phyloP scores from a whole-genome alignment of 2,888 invertebrate species.

The Hemaris fuciformis region DNA sequence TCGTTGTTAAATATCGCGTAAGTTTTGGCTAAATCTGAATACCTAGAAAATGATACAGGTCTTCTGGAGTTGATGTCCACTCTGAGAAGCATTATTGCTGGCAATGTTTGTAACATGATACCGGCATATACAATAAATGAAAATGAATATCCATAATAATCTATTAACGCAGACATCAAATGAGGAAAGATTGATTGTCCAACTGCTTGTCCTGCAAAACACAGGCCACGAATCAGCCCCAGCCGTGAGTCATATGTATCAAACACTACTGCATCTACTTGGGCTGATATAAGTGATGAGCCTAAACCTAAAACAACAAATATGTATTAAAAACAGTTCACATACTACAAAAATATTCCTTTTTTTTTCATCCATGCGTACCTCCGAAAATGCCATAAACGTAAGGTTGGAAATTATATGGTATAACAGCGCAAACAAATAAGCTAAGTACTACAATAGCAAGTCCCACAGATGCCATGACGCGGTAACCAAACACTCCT shows the following conservation, averaged over 20 bases:
- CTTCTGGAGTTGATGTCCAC: slow-evolving; percentile 50
- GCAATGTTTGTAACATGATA: slow-evolving; percentile 68
- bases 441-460: slow-evolving; percentile 52
- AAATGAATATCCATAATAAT: slow-evolving; percentile 60
- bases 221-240: slow-evolving; percentile 60
- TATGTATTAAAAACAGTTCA: no score
- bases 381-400: slow-evolving; percentile 67
- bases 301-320: slow-evolving; percentile 64
- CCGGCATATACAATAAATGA: slow-evolving; percentile 63
- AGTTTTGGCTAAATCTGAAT: slow-evolving; percentile 62
- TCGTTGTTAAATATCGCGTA: slow-evolving; percentile 67
- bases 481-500: slow-evolving; percentile 59
- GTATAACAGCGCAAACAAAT: slow-evolving; percentile 55
- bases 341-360: no score
- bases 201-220: slow-evolving; percentile 70
- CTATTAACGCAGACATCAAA: slow-evolving; percentile 61
- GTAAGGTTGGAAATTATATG: slow-evolving; percentile 53
- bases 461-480: slow-evolving; percentile 63
- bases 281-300: slow-evolving; percentile 69
- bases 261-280: slow-evolving; percentile 72
- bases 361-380: slow-evolving; percentile 29
- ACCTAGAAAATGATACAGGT: slow-evolving; percentile 60
- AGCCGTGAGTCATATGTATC: slow-evolving; percentile 72
- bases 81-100: slow-evolving; percentile 63
- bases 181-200: slow-evolving; percentile 73